Evolutionary conservation across 1,140 invertebrate species (phyloP).

Genomic region (Drosophila repletoides): DNA sequence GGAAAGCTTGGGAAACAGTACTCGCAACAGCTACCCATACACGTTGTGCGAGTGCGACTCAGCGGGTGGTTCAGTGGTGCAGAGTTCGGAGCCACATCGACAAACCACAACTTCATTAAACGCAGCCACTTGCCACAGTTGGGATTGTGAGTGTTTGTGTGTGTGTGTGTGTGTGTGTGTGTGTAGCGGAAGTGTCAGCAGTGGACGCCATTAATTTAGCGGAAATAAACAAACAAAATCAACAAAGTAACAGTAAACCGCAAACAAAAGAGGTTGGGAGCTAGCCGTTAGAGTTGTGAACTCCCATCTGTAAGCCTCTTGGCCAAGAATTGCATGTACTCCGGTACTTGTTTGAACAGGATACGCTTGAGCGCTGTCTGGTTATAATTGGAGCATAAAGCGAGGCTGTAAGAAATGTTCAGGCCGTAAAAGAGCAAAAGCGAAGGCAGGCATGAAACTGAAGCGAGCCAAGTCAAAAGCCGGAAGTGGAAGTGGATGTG

Average conservation of each 20-base stretch:
- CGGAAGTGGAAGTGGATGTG: constrained; percentile 47
- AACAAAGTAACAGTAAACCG: constrained; percentile 64
- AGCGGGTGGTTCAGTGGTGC: constrained; percentile 5
- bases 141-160: neutral
- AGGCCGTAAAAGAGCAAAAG: constrained; percentile 51
- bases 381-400: constrained; percentile 79
- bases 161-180: constrained; percentile 17
- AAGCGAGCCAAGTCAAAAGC: constrained; percentile 29
- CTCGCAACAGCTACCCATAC: neutral
- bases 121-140: constrained; percentile 24
- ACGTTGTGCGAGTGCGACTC: neutral
- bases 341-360: constrained; percentile 63
- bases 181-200: constrained; percentile 68
- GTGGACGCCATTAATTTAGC: constrained; percentile 79
- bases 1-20: neutral
- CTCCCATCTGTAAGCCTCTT: neutral
- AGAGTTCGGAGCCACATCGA: neutral
- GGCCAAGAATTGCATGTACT: constrained; percentile 39
- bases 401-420: constrained; percentile 68
- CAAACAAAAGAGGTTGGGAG: constrained; percentile 29
- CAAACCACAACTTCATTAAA: constrained; percentile 69
- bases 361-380: constrained; percentile 62
- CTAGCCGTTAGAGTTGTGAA: neutral
- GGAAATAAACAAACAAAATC: constrained; percentile 76
- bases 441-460: constrained; percentile 30